phyloP scores from a whole-genome alignment of 2,797 vertebrate species.

The Syngnathus acus region DNA sequence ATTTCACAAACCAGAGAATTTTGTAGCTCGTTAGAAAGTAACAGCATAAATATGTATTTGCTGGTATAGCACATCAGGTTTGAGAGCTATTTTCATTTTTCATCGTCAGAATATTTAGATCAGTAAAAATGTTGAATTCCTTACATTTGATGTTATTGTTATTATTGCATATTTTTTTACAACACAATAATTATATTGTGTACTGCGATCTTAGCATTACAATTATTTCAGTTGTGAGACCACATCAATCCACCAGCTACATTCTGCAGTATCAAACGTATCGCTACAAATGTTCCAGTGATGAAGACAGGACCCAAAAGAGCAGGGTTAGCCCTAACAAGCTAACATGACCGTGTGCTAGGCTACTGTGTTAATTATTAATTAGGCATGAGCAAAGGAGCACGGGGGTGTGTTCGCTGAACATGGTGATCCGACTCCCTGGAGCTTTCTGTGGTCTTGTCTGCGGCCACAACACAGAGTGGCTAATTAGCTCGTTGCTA shows the following conservation, averaged over 20 bases:
- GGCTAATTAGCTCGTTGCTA: slow-evolving; percentile 78
- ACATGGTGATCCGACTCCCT: slow-evolving; percentile 50
- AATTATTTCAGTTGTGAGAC: no score
- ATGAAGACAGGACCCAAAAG: background rate
- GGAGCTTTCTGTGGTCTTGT: slow-evolving; percentile 40
- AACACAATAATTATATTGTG: no score
- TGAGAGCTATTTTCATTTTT: no score
- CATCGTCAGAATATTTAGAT: background rate
- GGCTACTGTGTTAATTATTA: slow-evolving; percentile 67
- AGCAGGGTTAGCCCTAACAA: slow-evolving; percentile 22
- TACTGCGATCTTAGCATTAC: no score
- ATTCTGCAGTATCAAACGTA: no score
- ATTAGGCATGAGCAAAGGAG: slow-evolving; percentile 68
- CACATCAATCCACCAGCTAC: no score
- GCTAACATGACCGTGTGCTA: slow-evolving; percentile 8
- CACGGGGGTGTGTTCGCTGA: slow-evolving; percentile 45
- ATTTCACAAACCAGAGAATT: background rate
- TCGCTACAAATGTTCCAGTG: background rate
- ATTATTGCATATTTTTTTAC: no score
- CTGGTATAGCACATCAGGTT: no score
- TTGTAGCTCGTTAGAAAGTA: background rate
- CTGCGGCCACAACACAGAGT: slow-evolving; percentile 59
- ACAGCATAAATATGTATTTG: background rate
- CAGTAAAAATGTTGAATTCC: no score
- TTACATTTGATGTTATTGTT: no score